These are phyloP conservation scores for Paratrypauchen microcephalus DNA, from an alignment of 2,797 vertebrate genomes.

Conservation along the genomic window DNA sequence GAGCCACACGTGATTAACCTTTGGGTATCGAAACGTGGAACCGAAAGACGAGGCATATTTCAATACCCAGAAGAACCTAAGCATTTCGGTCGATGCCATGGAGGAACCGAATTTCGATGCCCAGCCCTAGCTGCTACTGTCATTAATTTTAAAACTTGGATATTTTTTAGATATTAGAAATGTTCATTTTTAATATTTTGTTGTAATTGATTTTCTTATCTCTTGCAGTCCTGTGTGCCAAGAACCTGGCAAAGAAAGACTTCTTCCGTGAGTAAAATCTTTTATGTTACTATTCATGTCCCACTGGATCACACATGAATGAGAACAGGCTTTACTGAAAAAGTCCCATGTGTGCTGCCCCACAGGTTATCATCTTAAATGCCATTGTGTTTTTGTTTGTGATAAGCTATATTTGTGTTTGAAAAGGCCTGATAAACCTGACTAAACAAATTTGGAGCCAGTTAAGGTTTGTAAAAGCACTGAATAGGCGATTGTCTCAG, in stretches of 20 bases:
- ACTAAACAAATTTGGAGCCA: slow-evolving; percentile 10
- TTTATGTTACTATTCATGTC: slow-evolving; percentile 50
- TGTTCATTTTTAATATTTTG: slow-evolving; percentile 4
- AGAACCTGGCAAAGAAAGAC: slow-evolving; percentile 98
- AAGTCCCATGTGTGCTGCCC: slow-evolving; percentile 40
- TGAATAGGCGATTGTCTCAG: slow-evolving; percentile 2
- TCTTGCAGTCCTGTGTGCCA: slow-evolving; percentile 91
- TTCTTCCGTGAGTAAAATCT: slow-evolving; percentile 93
- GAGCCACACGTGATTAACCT: too few species aligned
- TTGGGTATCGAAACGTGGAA: too few species aligned
- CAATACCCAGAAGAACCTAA: too few species aligned
- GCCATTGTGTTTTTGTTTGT: slow-evolving; percentile 5
- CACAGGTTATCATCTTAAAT: slow-evolving; percentile 11
- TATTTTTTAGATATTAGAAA: background rate
- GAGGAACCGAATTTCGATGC: too few species aligned
- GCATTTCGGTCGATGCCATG: too few species aligned
- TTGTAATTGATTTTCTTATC: slow-evolving; percentile 23
- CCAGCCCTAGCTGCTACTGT: too few species aligned
- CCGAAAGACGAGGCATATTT: too few species aligned
- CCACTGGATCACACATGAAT: slow-evolving; percentile 24
- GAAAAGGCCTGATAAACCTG: background rate
- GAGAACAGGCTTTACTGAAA: slow-evolving; percentile 34
- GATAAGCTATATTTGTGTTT: slow-evolving; percentile 4
- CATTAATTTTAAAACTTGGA: background rate
- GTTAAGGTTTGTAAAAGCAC: slow-evolving; percentile 7